Base-by-base conservation (phyloP, 2,797 vertebrate genomes). In the Dendrocincla fuliginosa region DNA sequence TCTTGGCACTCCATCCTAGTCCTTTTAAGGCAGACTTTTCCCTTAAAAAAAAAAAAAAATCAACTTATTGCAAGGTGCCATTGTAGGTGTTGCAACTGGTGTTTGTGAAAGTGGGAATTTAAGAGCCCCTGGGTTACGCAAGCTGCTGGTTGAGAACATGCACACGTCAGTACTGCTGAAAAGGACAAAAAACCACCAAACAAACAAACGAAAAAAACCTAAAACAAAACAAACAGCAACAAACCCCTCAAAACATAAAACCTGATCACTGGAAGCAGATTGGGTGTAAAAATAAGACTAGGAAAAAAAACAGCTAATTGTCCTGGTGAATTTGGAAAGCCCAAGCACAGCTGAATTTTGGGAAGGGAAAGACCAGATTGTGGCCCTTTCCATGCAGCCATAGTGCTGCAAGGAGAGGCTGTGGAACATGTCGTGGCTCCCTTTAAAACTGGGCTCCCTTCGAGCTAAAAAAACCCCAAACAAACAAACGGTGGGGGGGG, bases 181-280 rank as follows among this genome's bases (percentile, higher is more conserved):
- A 90, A 46, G 2, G 23, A 1, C 4, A 3, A 0, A 0, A 3
- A 24, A n/a, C 6, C 17, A 41, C 6, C 41, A 41, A 41, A 14
- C 42, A 3, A 35, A 10, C 39, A 5, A 52, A 30, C 28, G 18
- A 30, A 52, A 16, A 50, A 52, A 52, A 6, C 11, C 27, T 46
- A 52, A 52, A 27, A 18, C 27, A 52, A 47, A 47, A 13, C 46
- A 47, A 47, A 47, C 46, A 47, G 24, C 46, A 47, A 44, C 18
- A 32, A 32, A 30, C 16, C 27, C 9, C 35, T 35, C 28, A 27
- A 33, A 41, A 25, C 8, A 46, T 4, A 39, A 30, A 79, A 6
- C 13, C 13, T 61, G 24, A 61, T 55, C 30, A 11, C 39, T 87
- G 64, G 12, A 27, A 69, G 64, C 1, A 5, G 42, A 57, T 50